Evolutionary conservation across 2,888 invertebrate species (phyloP).

Genomic region (Drosophila phalerata): DNA sequence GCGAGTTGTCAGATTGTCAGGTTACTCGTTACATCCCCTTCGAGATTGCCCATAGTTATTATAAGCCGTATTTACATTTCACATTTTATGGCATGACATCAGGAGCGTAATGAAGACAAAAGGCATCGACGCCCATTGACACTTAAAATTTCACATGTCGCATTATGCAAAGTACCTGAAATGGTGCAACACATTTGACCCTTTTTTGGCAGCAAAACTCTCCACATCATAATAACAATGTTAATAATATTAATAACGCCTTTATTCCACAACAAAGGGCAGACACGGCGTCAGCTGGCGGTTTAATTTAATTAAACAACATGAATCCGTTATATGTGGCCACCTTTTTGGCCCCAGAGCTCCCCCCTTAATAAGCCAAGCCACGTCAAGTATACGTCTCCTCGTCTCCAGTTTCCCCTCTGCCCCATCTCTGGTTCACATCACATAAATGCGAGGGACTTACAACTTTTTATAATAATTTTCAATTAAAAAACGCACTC

Average conservation of each 20-base stretch:
- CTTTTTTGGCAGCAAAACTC: conserved; percentile 35
- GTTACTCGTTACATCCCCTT: background rate
- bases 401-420: background rate
- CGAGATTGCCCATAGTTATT: conserved; percentile 35
- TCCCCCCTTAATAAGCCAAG: conserved; percentile 64
- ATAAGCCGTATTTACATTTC: conserved; percentile 51
- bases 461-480: conserved; percentile 81
- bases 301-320: conserved; percentile 82
- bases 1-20: background rate
- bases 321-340: conserved; percentile 73
- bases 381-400: conserved; percentile 39
- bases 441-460: conserved; percentile 65
- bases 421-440: conserved; percentile 3
- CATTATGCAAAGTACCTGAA: conserved; percentile 74
- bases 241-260: conserved; percentile 80
- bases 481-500: conserved; percentile 79
- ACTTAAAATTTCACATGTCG: conserved; percentile 73
- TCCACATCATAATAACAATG: conserved; percentile 36
- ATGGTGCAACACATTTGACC: conserved; percentile 52
- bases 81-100: conserved; percentile 43
- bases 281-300: conserved; percentile 52
- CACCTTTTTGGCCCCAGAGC: conserved; percentile 67
- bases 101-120: conserved; percentile 60
- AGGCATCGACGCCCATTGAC: conserved; percentile 58
- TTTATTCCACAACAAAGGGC: conserved; percentile 73